Base-by-base conservation (phyloP, 1,140 invertebrate genomes). In the Batillaria attramentaria region DNA sequence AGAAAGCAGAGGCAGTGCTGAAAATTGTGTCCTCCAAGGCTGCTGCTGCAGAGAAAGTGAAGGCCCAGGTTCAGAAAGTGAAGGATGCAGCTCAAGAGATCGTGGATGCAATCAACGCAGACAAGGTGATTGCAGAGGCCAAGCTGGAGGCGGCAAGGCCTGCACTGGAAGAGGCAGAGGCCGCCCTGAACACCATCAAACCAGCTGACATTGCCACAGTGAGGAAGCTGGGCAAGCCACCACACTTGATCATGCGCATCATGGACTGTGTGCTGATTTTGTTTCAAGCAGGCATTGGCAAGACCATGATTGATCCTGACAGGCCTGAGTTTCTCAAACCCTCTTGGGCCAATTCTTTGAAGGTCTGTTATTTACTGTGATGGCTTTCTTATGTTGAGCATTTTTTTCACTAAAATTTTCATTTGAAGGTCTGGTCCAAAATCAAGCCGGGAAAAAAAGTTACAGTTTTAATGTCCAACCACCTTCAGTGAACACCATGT, bases 261-360 rank as follows among this genome's bases (percentile, higher is more conserved):
- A 98, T 99, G 97, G 97, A 99, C 86, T 97, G 96, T 87, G 97
- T 98, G 0, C 90, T 99, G 62, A 95, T 99, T 79, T 91, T 99
- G 3, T 98, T 99, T 87, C 96, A 97, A 92, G 93, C 95, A 81
- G 96, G 94, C 92, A 91, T 97, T 46, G 95, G 97, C 89, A 92
- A 95, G 0, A 93, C 96, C 2, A 93, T 95, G 86, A 92, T 94
- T 13, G 97, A 99, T 89, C 94, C 94, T 13, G 93, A 95, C 28
- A 94, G 94, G 6, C 77, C 73, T 1, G 66, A 66, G 41, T 68
- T 77, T 46, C 37, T 77, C 42, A 77, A 77, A n/a, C 66, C 75
- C 16, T 76, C 39, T 43, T 79, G 24, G 69, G 4, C 46, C 28
- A 18, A 50, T 80, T 87, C 73, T 28, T 39, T 75, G 5, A 75